Conservation (phyloP, 2,797 vertebrate genomes). For the Gobio occitaniae region DNA sequence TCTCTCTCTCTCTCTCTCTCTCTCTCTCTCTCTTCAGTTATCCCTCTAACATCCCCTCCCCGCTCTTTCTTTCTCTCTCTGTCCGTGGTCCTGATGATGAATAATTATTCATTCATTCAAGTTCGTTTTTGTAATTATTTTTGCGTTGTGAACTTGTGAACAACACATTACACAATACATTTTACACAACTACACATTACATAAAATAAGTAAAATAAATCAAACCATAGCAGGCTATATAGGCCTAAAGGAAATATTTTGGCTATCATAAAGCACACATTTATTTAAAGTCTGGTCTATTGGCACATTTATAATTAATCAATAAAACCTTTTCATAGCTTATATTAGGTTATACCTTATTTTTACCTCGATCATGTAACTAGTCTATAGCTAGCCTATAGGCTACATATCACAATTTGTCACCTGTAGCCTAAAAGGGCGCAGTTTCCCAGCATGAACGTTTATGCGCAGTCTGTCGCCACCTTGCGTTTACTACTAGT, state of each 20-base stretch:
- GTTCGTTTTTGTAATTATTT: background rate
- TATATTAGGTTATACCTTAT: background rate
- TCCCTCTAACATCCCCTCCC: constrained; percentile 19
- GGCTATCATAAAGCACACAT: background rate
- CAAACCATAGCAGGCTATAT: background rate
- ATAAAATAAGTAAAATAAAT: background rate
- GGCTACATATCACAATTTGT: background rate
- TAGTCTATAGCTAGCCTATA: background rate
- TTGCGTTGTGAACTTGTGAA: constrained; percentile 2
- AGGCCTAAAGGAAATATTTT: too few species aligned
- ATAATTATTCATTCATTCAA: background rate
- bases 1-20: constrained; percentile 47
- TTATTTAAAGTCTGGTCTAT: background rate
- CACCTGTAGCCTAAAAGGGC: background rate
- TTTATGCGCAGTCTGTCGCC: constrained; percentile 4
- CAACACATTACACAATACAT: background rate
- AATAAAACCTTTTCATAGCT: background rate
- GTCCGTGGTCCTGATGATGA: background rate
- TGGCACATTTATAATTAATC: background rate
- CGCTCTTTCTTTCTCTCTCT: constrained; percentile 54
- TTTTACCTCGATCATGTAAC: background rate
- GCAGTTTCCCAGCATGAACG: background rate
- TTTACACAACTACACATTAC: background rate
- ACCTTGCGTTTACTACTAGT: constrained; percentile 8
- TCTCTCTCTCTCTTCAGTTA: constrained; percentile 26